Base-by-base conservation (phyloP, 2,113 vertebrate genomes). In the Coptodon bakossiorum region DNA sequence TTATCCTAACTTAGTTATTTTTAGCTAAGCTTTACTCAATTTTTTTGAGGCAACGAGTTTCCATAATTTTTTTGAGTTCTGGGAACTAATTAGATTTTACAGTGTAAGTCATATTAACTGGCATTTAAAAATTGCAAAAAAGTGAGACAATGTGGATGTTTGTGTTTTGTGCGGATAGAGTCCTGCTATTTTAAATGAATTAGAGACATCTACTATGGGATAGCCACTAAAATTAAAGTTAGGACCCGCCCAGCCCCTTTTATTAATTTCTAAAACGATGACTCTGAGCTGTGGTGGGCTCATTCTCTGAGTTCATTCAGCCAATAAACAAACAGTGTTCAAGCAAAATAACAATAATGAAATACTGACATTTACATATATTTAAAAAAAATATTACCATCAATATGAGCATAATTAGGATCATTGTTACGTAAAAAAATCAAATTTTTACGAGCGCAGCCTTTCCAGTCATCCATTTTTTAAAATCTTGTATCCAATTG, bases 271-370 rank as follows among this genome's bases (percentile, higher is more conserved):
- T 76, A 48, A 76, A 76, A n/a, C 7, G 24, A 50, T 78, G 45
- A 52, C 45, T 50, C 16, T 78, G 45, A 31, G 73, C 10, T 31
- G 16, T 52, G 45, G 45, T 19, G 10, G 73, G 45, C 16, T 61
- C 57, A 61, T 61, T 61, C 57, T 61, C 29, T 61, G 59, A 61
- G 59, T 34, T 19, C 38, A 89, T 83, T 85, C 57, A 29, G 81
- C 85, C 88, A 71, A 73, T 82, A 87, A 89, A 68, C 79, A 85
- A 88, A 79, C 14, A 22, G 38, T 53, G 61, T 81, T 86, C 79
- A 81, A 57, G 36, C 84, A 68, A 38, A 57, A 83, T 48, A 50
- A 48, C 27, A 79, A 50, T 2, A 6, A 80, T 45, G 40, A n/a
- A 22, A 54, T 80, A 24, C n/a, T 71, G 12, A 43, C 38, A 71